Percentiles rank a stretch among this genome's conserved stretches.
phyloP scores from a whole-genome alignment of 2,888 invertebrate genomes.

The Coelopa pilipes region DNA sequence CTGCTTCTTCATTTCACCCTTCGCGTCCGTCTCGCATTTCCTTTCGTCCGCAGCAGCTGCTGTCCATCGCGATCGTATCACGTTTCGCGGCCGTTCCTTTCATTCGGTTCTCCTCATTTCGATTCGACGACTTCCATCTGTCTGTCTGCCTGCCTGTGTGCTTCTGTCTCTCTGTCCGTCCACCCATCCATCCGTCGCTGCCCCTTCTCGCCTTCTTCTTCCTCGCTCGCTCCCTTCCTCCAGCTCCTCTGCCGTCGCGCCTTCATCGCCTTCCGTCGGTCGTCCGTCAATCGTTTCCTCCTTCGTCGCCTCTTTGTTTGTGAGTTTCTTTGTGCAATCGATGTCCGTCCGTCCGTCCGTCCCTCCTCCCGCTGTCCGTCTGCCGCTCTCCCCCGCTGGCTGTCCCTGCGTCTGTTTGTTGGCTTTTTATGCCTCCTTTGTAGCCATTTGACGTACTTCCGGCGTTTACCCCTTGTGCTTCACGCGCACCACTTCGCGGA shows the following conservation, averaged over 20 bases:
- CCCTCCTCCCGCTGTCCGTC: not conserved
- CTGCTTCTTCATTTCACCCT: conserved; percentile 10
- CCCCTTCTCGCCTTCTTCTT: no score
- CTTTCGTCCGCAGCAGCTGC: not conserved
- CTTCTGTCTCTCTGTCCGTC: no score
- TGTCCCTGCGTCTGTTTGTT: not conserved
- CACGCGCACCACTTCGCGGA: conserved; percentile 42
- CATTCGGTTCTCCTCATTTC: conserved; percentile 3
- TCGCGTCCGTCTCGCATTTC: conserved; percentile 33
- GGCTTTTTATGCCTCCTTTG: not conserved
- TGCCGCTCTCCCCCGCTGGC: not conserved
- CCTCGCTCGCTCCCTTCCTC: no score
- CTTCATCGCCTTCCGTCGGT: not conserved
- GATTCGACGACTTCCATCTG: conserved; percentile 14
- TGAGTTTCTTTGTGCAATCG: no score
- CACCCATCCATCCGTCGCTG: no score
- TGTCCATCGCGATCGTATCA: no score
- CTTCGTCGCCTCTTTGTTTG: not conserved
- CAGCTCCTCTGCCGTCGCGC: no score
- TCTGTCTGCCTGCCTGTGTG: not conserved
- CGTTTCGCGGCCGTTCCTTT: no score
- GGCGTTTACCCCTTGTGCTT: conserved; percentile 40
- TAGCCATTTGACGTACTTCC: conserved; percentile 36
- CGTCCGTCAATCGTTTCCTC: conserved; percentile 1
- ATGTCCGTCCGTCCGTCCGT: not conserved